Base-by-base conservation (phyloP, 2,888 invertebrate species). In the Parasteatoda lunata region DNA sequence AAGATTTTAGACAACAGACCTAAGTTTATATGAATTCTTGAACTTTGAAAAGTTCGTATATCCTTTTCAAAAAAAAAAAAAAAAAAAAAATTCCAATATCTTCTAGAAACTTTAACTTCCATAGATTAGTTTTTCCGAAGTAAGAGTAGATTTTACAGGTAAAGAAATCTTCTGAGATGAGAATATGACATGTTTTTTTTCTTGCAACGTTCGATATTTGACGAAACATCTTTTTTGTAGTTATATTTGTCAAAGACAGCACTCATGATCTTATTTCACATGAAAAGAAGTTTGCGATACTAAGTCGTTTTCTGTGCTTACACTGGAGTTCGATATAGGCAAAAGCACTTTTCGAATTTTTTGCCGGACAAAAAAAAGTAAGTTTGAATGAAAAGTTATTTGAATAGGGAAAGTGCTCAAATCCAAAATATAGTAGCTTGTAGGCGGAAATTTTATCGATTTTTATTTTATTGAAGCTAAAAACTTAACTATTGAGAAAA, bases 171-270 rank as follows among this genome's bases (percentile, higher is more conserved):
- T 30, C 30, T 30, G 30, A 30, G 30, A 30, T 59, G 13, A 59
- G n/a, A 59, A 30, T 30, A 30, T 30, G 30, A 30, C 30, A 30
- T 30, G 30, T 59, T 45, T 47, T 59, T 59, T 72, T 15, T 6
- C 11, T 15, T 51, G 47, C 49, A 45, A 49, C 15, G 7, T 1
- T 76, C 5, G 64, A 76, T 47, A 48, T 9, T 45, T 45, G 64
- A 59, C 11, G 48, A 76, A 76, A 49, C 45, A 65, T 76, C 65
- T 76, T 49, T 76, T 76, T 49, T 65, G 51, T 64, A 9, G 65
- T 65, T 47, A 65, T 76, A 76, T 76, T 76, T 76, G 76, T 76
- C 76, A 76, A 77, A 77, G 54, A 68, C 52, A n/a, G n/a, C 52
- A 52, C 77, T 13, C 69, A 69, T 54, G 45, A 45, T 7, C 52